phyloP scores from a whole-genome alignment of 1,140 invertebrate species.

The Drusus annulatus region DNA sequence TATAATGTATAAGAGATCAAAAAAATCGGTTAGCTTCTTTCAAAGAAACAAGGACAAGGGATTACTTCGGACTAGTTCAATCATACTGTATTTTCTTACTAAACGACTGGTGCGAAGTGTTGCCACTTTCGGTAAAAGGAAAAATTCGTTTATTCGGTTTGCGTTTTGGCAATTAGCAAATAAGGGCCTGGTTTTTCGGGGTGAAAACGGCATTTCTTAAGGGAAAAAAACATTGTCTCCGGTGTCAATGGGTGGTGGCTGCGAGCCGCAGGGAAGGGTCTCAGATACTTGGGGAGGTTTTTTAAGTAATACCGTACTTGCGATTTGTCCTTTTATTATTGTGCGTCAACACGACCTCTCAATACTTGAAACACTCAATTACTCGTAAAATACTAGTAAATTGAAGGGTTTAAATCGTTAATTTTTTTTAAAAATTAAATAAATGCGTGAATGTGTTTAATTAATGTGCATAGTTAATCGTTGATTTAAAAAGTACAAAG shows the following conservation, averaged over 20 bases:
- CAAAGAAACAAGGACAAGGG: neutral
- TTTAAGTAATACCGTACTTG: conserved; percentile 43
- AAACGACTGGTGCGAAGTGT: too few relatives aligned
- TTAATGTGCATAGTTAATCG: too few relatives aligned
- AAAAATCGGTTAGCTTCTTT: too few relatives aligned
- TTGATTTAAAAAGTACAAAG: too few relatives aligned
- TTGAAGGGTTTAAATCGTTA: neutral
- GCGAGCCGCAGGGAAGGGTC: neutral
- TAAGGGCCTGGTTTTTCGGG: conserved; percentile 29
- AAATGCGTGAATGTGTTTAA: too few relatives aligned
- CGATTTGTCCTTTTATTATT: conserved; percentile 46
- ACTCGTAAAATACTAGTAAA: neutral
- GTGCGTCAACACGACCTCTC: conserved; percentile 5
- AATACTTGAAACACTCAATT: neutral
- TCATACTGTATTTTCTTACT: too few relatives aligned
- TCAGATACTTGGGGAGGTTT: conserved; percentile 40
- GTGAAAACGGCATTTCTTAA: conserved; percentile 40
- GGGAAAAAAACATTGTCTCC: conserved; percentile 48
- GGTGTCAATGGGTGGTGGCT: too few relatives aligned
- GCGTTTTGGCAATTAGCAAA: neutral
- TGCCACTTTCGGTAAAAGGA: neutral
- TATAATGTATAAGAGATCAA: too few relatives aligned
- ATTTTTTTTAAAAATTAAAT: too few relatives aligned
- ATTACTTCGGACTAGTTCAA: neutral
- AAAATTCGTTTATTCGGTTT: neutral